Evolutionary conservation across 2,888 invertebrate genomes (phyloP).

Genomic region (Dinocampus coccinellae): DNA sequence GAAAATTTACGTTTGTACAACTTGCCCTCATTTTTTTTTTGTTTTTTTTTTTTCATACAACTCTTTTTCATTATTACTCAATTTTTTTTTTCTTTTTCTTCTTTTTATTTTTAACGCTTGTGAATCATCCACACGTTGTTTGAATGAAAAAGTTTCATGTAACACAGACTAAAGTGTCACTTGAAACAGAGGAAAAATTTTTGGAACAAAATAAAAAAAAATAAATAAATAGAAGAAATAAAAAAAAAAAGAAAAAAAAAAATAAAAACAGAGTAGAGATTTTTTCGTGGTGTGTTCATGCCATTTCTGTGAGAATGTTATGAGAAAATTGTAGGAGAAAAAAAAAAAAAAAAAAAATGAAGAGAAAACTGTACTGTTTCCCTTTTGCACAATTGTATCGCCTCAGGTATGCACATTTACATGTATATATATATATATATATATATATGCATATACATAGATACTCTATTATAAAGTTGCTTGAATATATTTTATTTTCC

Average conservation of each 20-base stretch:
- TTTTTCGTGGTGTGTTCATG: neutral
- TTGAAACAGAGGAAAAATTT: conserved; percentile 26
- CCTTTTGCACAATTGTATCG: conserved; percentile 6
- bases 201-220: no score
- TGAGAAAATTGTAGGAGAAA: neutral
- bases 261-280: neutral
- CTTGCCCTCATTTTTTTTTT: neutral
- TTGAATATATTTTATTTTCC: conserved; percentile 26
- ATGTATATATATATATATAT: no score
- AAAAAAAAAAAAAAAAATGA: neutral
- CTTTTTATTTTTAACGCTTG: neutral
- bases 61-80: neutral
- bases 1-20: conserved; percentile 19
- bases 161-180: neutral
- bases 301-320: neutral
- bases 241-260: conserved; percentile 28
- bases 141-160: neutral
- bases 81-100: neutral
- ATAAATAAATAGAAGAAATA: conserved; percentile 37
- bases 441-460: neutral
- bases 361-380: conserved; percentile 7
- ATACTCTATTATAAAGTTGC: conserved; percentile 39
- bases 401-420: neutral
- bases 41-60: neutral
- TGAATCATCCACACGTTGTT: conserved; percentile 8